phyloP scores from a whole-genome alignment of 2,113 vertebrate genomes.

The Zosterops borbonicus region DNA sequence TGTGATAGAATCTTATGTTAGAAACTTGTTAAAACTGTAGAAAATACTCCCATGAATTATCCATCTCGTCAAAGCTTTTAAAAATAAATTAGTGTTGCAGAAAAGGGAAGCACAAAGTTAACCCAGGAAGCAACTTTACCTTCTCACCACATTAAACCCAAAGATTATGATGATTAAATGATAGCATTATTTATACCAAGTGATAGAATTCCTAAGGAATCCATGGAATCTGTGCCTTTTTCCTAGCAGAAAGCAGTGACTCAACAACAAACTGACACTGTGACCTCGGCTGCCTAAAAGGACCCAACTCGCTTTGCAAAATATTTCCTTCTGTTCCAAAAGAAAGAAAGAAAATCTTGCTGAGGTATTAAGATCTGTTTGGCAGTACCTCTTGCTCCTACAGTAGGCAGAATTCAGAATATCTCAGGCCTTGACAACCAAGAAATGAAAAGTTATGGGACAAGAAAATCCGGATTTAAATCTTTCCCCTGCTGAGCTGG shows the following conservation, averaged over 20 bases:
- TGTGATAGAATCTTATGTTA: background rate
- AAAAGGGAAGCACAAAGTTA: background rate
- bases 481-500: conserved; percentile 58
- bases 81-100: background rate
- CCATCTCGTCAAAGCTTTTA: background rate
- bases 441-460: conserved; percentile 51
- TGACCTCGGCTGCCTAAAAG: background rate
- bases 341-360: background rate
- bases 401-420: background rate
- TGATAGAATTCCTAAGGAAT: background rate
- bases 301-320: background rate
- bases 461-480: conserved; percentile 55
- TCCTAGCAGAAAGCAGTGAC: background rate
- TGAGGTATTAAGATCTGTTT: background rate
- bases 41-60: background rate
- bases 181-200: background rate
- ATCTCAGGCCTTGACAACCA: conserved; percentile 43
- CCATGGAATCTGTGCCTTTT: background rate
- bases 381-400: conserved; percentile 7
- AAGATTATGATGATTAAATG: background rate
- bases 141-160: background rate
- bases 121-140: background rate
- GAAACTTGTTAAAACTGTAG: background rate
- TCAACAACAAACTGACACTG: background rate
- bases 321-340: background rate